Conservation (phyloP, 2,797 vertebrate genomes). For the Phrynocephalus guinanensis region DNA sequence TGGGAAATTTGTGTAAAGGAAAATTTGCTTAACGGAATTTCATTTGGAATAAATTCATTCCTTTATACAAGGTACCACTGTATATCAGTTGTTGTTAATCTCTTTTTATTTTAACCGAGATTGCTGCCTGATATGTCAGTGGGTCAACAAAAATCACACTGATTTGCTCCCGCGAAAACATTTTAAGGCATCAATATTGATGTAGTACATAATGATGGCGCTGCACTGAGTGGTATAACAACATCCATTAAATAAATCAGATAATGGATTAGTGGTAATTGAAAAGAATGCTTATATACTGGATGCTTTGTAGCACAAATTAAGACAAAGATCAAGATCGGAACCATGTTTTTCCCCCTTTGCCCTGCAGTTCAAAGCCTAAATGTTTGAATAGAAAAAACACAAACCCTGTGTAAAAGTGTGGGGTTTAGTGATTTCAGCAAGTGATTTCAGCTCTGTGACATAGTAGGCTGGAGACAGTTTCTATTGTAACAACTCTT, state of each 20-base stretch:
- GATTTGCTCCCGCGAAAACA: neutral
- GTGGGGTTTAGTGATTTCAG: too few relatives aligned
- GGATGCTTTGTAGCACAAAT: neutral
- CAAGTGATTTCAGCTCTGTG: too few relatives aligned
- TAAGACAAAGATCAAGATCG: neutral
- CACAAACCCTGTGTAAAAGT: too few relatives aligned
- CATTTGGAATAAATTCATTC: too few relatives aligned
- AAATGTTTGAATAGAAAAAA: slow-evolving; percentile 8
- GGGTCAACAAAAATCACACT: neutral
- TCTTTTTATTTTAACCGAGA: neutral
- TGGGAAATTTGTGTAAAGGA: too few relatives aligned
- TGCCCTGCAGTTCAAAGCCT: neutral
- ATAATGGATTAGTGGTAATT: neutral
- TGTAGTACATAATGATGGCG: neutral
- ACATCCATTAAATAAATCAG: neutral
- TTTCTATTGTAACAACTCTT: too few relatives aligned
- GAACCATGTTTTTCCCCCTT: neutral
- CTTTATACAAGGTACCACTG: too few relatives aligned
- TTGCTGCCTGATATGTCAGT: neutral
- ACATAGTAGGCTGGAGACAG: too few relatives aligned
- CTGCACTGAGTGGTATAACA: neutral
- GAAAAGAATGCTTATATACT: neutral
- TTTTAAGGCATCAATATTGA: neutral
- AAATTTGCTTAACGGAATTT: too few relatives aligned
- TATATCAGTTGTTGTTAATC: neutral